These are phyloP conservation scores for Ditylenchus weischeri DNA, from an alignment of 2,888 invertebrate genomes.

Conservation along the genomic window DNA sequence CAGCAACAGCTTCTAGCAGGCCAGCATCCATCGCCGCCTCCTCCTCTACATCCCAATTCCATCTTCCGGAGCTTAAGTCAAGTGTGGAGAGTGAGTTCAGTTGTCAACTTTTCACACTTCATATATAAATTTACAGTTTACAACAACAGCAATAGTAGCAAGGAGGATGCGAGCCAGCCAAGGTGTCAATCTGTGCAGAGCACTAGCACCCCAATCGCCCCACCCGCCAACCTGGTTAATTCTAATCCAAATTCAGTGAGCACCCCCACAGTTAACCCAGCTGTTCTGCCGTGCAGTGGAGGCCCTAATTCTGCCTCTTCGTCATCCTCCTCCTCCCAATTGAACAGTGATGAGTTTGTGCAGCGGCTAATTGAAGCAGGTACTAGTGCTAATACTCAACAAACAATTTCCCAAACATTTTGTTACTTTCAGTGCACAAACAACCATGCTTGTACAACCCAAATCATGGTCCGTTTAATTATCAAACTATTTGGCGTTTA, in stretches of 20 bases:
- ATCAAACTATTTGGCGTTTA: no score
- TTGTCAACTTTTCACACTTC: no score
- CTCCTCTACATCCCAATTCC: constrained; percentile 12
- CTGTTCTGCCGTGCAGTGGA: no score
- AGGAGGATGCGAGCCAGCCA: constrained; percentile 2
- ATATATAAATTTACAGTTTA: not conserved
- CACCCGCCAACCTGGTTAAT: not conserved
- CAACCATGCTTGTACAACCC: constrained; percentile 33
- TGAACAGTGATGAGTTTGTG: constrained; percentile 18
- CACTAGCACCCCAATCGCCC: not conserved
- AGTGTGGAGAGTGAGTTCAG: not conserved
- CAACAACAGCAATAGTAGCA: not conserved
- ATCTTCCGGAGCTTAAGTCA: constrained; percentile 23
- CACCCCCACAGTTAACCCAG: no score
- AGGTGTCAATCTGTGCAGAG: not conserved
- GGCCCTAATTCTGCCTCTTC: not conserved
- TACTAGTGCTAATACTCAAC: not conserved
- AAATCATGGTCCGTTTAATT: constrained; percentile 19
- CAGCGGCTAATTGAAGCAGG: not conserved
- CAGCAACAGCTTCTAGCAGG: not conserved
- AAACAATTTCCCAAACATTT: not conserved
- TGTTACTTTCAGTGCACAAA: constrained; percentile 11
- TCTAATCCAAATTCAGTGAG: no score
- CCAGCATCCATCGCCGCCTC: not conserved
- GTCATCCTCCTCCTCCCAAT: not conserved